Evolutionary conservation across 2,797 vertebrate genomes (phyloP), one percentile per base, ranked within the genome.

Genomic region (Synanceia verrucosa): DNA sequence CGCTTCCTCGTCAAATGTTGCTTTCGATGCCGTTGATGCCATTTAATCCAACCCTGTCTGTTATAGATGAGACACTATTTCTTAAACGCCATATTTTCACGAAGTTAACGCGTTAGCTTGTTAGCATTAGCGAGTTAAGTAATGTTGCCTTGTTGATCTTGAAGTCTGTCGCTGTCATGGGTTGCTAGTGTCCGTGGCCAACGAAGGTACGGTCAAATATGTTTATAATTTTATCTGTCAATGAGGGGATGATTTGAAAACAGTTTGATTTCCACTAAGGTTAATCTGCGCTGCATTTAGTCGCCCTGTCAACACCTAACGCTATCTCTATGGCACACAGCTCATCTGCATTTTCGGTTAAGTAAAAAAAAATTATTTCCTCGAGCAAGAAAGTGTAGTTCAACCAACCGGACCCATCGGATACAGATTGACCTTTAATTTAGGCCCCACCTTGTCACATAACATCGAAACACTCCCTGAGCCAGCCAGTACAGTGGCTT

Each of bases 81-180:
- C 7, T 58, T 21, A 18, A 31, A 65, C 16, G 43, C 39, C 63
- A 61, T 71, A 64, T 76, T 81, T 77, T 29, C 50, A 11, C 14
- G 68, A 78, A 86, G 79, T 80, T 83, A 39, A 73, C 23, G 12
- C 5, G 53, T 64, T 84, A 86, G 84, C 84, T 33, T 52, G 21
- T 72, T 88, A 88, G 84, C 87, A 23, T 65, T 41, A 64, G 56
- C 66, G 2, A 34, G 69, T 70, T 77, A 21, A 48, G 41, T 65
- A 50, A 69, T 4, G 14, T 41, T 63, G 3, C 12, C 23, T 61
- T 65, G 75, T 57, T 67, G 58, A 52, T 57, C 4, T 1, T 24
- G 11, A 46, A 56, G 21, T 23, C 4, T 26, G 10, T 46, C 29
- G 18, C 4, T 58, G n/a, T 26, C 19, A 28, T 23, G 16, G 2